Percentiles rank a stretch among this genome's conserved stretches.
Evolutionary conservation across 2,797 vertebrate genomes (phyloP).

Genomic region (Phoxinus dragarum): DNA sequence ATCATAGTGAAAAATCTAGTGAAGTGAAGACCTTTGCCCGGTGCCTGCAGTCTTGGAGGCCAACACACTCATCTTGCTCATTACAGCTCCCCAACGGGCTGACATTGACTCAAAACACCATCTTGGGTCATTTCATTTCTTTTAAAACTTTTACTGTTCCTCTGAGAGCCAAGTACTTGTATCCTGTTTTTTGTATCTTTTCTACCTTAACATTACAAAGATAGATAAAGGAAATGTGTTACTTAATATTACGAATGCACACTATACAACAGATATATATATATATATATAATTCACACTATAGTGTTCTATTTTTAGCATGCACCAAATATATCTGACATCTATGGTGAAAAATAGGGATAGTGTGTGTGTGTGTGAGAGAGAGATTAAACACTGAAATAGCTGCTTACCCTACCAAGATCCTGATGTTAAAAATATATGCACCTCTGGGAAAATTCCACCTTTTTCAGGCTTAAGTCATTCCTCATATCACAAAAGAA

Average conservation of each 20-base stretch:
- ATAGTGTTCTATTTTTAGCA: neutral
- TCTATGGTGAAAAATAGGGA: neutral
- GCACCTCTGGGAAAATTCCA: slow-evolving; percentile 16
- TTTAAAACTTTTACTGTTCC: slow-evolving; percentile 67
- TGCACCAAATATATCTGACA: neutral
- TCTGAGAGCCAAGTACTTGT: slow-evolving; percentile 9
- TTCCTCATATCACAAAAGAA: slow-evolving; percentile 31
- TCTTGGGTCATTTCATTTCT: slow-evolving; percentile 66
- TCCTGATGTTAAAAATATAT: slow-evolving; percentile 24
- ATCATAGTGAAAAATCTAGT: slow-evolving; percentile 80
- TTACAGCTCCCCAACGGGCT: slow-evolving; percentile 64
- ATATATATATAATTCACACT: neutral
- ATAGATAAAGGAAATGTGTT: neutral
- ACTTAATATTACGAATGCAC: neutral
- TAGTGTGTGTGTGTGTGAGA: neutral
- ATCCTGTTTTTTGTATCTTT: neutral
- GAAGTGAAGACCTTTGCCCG: slow-evolving; percentile 69
- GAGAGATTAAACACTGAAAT: slow-evolving; percentile 20
- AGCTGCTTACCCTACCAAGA: neutral
- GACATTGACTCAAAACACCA: slow-evolving; percentile 69
- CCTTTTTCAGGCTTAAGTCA: slow-evolving; percentile 17
- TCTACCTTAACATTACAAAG: neutral
- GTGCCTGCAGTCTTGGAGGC: slow-evolving; percentile 63
- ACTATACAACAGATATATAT: neutral
- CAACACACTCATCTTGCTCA: slow-evolving; percentile 76